These are phyloP conservation scores for Centruroides sculpturatus DNA, from an alignment of 1,140 invertebrate genomes.

Conservation along the genomic window DNA sequence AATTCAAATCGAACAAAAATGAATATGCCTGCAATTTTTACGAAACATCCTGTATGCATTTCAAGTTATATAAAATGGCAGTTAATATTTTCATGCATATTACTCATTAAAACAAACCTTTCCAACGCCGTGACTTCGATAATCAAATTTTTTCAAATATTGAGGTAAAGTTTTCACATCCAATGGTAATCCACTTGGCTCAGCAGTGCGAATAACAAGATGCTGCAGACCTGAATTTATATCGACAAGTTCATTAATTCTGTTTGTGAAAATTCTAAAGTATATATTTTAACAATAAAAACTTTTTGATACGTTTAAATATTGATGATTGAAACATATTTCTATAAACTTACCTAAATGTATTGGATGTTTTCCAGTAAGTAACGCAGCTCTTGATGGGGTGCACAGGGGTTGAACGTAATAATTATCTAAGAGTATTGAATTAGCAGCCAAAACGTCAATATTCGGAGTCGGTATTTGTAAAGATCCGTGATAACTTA, in stretches of 20 bases:
- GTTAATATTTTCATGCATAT: neutral
- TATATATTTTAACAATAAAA: neutral
- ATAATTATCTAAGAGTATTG: slow-evolving; percentile 53
- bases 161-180: slow-evolving; percentile 25
- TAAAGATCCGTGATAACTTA: slow-evolving; percentile 26
- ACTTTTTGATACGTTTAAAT: no score
- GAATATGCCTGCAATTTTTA: no score
- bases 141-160: slow-evolving; percentile 11
- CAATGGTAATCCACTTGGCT: slow-evolving; percentile 23
- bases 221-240: slow-evolving; percentile 16
- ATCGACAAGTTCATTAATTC: no score
- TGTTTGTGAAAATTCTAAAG: no score
- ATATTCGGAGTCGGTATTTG: slow-evolving; percentile 27
- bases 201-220: slow-evolving; percentile 20
- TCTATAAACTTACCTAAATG: slow-evolving; percentile 48
- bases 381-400: slow-evolving; percentile 55
- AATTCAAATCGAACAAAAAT: no score
- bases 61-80: neutral
- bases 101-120: slow-evolving; percentile 10
- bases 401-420: slow-evolving; percentile 63
- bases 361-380: slow-evolving; percentile 77
- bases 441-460: slow-evolving; percentile 22
- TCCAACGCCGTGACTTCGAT: slow-evolving; percentile 13
- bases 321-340: no score
- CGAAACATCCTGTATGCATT: no score